These are phyloP conservation scores for Centropristis striata DNA, from an alignment of 2,113 vertebrate genomes.

Conservation along the genomic window DNA sequence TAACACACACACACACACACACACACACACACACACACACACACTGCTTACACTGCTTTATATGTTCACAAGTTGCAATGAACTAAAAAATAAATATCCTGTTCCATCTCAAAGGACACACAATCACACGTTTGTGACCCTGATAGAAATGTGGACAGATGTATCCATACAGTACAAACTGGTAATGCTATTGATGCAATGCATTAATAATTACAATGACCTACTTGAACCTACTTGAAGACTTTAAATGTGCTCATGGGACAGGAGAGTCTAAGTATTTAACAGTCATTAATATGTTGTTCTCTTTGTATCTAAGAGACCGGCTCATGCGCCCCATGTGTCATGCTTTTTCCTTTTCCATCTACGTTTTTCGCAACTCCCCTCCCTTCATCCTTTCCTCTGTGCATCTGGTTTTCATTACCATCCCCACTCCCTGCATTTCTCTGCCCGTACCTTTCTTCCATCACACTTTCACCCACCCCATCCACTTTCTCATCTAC, in stretches of 20 bases:
- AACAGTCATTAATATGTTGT: conserved; percentile 58
- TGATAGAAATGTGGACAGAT: neutral
- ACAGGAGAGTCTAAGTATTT: conserved; percentile 13
- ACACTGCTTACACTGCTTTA: conserved; percentile 34
- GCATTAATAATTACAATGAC: neutral
- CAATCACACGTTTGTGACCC: conserved; percentile 8
- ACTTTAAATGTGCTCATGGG: conserved; percentile 20
- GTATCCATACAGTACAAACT: neutral
- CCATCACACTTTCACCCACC: conserved; percentile 46
- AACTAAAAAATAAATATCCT: conserved; percentile 55
- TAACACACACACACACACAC: conserved; percentile 19
- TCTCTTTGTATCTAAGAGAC: conserved; percentile 53
- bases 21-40: conserved; percentile 20
- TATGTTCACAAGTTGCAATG: conserved; percentile 35
- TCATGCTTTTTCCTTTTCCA: conserved; percentile 68
- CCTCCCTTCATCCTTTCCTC: conserved; percentile 50
- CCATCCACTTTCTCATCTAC: conserved; percentile 48
- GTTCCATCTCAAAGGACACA: conserved; percentile 37
- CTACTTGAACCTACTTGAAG: neutral
- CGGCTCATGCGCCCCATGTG: conserved; percentile 53
- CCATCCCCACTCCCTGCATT: conserved; percentile 40
- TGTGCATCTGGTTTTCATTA: conserved; percentile 76
- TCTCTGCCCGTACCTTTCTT: conserved; percentile 57
- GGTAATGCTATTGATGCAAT: neutral
- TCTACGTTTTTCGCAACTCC: conserved; percentile 48